Base-by-base conservation (phyloP, 2,797 vertebrate genomes). In the Odontamblyopus lacepedii region DNA sequence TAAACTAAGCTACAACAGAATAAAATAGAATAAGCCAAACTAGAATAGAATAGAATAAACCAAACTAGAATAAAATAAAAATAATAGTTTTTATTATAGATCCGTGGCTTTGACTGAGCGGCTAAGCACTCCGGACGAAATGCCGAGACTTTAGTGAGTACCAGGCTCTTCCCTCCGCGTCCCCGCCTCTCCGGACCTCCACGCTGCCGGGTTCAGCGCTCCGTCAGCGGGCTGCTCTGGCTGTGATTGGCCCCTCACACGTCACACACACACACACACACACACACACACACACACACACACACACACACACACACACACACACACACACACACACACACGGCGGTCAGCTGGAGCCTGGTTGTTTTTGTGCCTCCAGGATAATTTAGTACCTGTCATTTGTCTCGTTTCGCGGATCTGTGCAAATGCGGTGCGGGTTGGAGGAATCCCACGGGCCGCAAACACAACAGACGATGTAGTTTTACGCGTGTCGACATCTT, bases 191-290 rank as follows among this genome's bases (percentile, higher is more conserved):
- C 51, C 67, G 68, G 79, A 30, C 2, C 7, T 32, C 27, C 0
- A 0, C 11, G 0, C 0, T 0, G 5, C 0, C 0, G 0, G 73
- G 71, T 87, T 81, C 51, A 4, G 73, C 81, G 69, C 51, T 38
- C 41, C 62, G 1, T 5, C 44, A 6, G 18, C 5, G 26, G 76
- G 48, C 63, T 80, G 77, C 76, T 18, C 79, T 27, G 2, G 35
- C 76, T 35, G 71, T 90, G 87, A 92, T 91, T 91, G 90, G 90
- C 72, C 85, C 84, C 32, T 6, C 32, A 55, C 51, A 18, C 50
- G 19, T n/a, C 50, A 53, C 16, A 53, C 50, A n/a, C 51, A n/a
- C 51, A 35, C 32, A 35, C 32, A 35, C 32, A 75, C 59, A 62
- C 11, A 48, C 57, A 72, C 70, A 67, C 71, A 67, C 62, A 76